Evolutionary conservation across 2,113 vertebrate species (phyloP).

Genomic region (Rutilus rutilus): DNA sequence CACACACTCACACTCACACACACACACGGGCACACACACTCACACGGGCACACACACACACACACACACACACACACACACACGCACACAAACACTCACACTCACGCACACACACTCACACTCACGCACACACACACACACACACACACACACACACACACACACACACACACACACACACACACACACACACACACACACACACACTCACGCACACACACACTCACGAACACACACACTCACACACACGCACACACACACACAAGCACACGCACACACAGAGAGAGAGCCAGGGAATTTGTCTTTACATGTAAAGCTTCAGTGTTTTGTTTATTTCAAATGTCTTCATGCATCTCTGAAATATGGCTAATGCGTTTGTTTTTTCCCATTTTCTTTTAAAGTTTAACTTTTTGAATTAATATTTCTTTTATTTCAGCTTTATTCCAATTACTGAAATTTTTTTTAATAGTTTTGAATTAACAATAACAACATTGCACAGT

Average conservation of each 20-base stretch:
- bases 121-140: no score
- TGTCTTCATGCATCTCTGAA: not conserved
- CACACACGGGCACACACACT: no score
- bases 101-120: not conserved
- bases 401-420: no score
- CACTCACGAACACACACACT: no score
- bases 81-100: no score
- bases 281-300: not conserved
- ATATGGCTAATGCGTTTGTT: conserved; percentile 42
- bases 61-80: no score
- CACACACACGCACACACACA: no score
- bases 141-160: conserved; percentile 15
- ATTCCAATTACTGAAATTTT: not conserved
- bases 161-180: conserved; percentile 39
- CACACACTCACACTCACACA: no score
- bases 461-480: not conserved
- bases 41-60: no score
- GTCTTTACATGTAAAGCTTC: conserved; percentile 1
- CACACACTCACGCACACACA: no score
- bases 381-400: no score
- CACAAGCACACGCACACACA: no score
- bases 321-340: conserved; percentile 12
- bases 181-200: not conserved
- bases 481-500: not conserved
- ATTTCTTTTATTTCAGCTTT: not conserved